A percentile compares a stretch with the other conserved stretches of the same genome.
These are phyloP conservation scores for Lucifuga dentata DNA, from an alignment of 2,113 vertebrate genomes.

Conservation along the genomic window DNA sequence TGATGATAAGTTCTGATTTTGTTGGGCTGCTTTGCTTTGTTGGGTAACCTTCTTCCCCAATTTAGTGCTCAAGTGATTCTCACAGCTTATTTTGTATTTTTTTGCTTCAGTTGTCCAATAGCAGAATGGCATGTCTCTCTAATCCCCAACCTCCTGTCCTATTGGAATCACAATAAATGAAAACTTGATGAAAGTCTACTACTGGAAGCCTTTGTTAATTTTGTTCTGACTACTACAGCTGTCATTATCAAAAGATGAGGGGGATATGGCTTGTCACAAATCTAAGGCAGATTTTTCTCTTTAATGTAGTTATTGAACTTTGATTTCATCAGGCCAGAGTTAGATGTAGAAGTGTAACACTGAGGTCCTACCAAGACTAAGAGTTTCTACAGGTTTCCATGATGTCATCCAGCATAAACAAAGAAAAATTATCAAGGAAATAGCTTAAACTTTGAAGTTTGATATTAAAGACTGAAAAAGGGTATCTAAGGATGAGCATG, in stretches of 20 bases:
- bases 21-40: constrained; percentile 41
- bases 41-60: constrained; percentile 41
- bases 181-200: constrained; percentile 76
- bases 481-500: constrained; percentile 73
- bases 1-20: constrained; percentile 46
- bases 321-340: constrained; percentile 59
- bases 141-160: constrained; percentile 69
- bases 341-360: constrained; percentile 46
- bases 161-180: constrained; percentile 75
- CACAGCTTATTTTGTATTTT: constrained; percentile 23
- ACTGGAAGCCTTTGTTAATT: constrained; percentile 65
- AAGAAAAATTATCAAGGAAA: constrained; percentile 78
- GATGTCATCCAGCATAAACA: constrained; percentile 67
- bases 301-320: constrained; percentile 64
- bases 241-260: constrained; percentile 64
- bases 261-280: constrained; percentile 64
- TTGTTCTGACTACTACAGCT: constrained; percentile 60
- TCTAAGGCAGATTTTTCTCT: constrained; percentile 48
- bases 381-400: constrained; percentile 56
- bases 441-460: constrained; percentile 76
- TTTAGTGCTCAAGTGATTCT: constrained; percentile 35
- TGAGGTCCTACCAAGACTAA: constrained; percentile 55
- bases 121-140: constrained; percentile 53
- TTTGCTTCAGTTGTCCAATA: constrained; percentile 52
- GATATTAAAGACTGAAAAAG: constrained; percentile 75